Base-by-base conservation (phyloP, 1,140 invertebrate genomes). In the Drosophila serrata region DNA sequence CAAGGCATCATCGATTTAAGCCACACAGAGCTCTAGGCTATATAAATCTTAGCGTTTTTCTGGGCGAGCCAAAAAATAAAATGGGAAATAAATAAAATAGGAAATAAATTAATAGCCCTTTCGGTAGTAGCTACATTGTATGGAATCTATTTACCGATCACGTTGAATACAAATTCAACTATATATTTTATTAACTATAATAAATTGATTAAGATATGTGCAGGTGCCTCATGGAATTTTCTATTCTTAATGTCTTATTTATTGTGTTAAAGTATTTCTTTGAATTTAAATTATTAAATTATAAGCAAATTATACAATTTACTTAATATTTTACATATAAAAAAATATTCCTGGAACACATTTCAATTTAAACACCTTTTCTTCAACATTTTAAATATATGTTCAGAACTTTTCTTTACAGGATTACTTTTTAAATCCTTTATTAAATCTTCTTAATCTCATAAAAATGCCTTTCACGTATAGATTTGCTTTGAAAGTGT, bases 1-100 rank as follows among this genome's bases (percentile, higher is more conserved):
- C 64, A 64, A 63, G 58, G 33, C 62, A 27, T 62, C 58, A 61
- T 64, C 62, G 62, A 64, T 64, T 61, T 29, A 35, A 64, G 61
- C 37, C 15, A 17, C 48, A 6, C 48, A 17, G 7, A 59, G 24
- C 22, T 56, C 22, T 40, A 15, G n/a, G 53, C 19, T 40, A 22
- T 40, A 58, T 58, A 58, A 43, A 58, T 58, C 56, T 43, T 24
- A n/a, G 22, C 3, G 22, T 17, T 42, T 56, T 24, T 39, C 29
- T 62, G 24, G 60, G 55, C 37, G 37, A 17, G 51, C 24, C 24
- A 3, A 40, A 19, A 19, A 59, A 13, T n/a, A 24, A 24, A 24
- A n/a, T n/a, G n/a, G n/a, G n/a, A n/a, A n/a, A n/a, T n/a, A n/a
- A n/a, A n/a, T n/a, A n/a, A n/a, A n/a, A n/a, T n/a, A n/a, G n/a